phyloP scores from a whole-genome alignment of 2,113 vertebrate genomes.

The Thymallus thymallus region DNA sequence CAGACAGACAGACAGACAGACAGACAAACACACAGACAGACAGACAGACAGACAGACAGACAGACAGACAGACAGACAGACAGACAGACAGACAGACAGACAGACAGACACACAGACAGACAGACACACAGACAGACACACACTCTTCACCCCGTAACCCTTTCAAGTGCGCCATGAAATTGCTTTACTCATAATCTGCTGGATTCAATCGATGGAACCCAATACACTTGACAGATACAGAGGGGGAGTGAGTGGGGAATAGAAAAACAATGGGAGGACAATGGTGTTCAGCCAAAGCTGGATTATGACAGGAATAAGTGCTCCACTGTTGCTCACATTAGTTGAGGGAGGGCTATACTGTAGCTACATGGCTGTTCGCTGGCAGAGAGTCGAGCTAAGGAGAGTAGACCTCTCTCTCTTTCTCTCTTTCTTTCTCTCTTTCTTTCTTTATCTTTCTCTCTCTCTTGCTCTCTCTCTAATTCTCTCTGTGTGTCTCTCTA shows the following conservation, averaged over 20 bases:
- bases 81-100: conserved; percentile 1
- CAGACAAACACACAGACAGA: too few relatives aligned
- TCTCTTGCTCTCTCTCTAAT: background rate
- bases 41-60: too few relatives aligned
- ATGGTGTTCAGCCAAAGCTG: conserved; percentile 40
- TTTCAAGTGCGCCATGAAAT: conserved; percentile 63
- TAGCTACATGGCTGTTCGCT: conserved; percentile 11
- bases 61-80: too few relatives aligned
- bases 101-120: background rate
- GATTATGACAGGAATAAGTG: conserved; percentile 18
- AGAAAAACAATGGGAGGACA: conserved; percentile 28
- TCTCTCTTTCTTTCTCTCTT: background rate
- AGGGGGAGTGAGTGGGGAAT: conserved; percentile 32
- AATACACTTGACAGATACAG: conserved; percentile 48
- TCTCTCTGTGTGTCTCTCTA: background rate
- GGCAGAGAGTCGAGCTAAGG: background rate
- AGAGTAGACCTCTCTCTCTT: background rate
- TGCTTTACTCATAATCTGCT: conserved; percentile 57
- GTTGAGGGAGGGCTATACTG: conserved; percentile 22
- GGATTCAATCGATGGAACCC: conserved; percentile 51
- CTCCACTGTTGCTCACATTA: conserved; percentile 33
- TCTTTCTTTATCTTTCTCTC: background rate
- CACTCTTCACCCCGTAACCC: conserved; percentile 54
- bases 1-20: too few relatives aligned
- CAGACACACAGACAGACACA: conserved; percentile 3